Conservation (phyloP, 2,888 invertebrate genomes). For the Sesamia inferens region DNA sequence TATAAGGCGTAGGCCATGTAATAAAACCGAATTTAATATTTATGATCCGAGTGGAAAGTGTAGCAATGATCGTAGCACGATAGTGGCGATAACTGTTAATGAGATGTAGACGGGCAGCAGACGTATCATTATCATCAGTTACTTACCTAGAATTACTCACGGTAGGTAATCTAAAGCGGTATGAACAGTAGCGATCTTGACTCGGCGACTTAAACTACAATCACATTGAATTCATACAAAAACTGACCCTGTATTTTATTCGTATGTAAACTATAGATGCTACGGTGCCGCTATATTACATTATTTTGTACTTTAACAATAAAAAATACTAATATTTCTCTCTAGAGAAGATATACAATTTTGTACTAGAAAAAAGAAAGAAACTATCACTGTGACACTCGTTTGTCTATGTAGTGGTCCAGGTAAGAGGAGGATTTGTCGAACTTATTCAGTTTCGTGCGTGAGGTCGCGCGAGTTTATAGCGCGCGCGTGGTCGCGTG, state of each 20-base stretch:
- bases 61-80: constrained; percentile 63
- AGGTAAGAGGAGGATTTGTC: constrained; percentile 89
- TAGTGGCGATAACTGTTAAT: constrained; percentile 59
- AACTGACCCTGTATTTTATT: constrained; percentile 90
- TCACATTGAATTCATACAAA: constrained; percentile 90
- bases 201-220: constrained; percentile 88
- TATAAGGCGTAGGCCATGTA: constrained; percentile 55
- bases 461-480: constrained; percentile 78
- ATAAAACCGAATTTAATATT: constrained; percentile 62
- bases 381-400: constrained; percentile 77
- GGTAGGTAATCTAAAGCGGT: constrained; percentile 83
- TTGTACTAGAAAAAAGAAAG: constrained; percentile 84
- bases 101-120: constrained; percentile 58
- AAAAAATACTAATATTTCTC: constrained; percentile 83
- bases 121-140: constrained; percentile 68
- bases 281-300: constrained; percentile 86
- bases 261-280: constrained; percentile 86
- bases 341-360: constrained; percentile 86
- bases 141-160: constrained; percentile 86
- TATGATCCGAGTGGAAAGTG: constrained; percentile 60
- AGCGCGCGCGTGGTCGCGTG: constrained; percentile 75
- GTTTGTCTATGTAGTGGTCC: constrained; percentile 89
- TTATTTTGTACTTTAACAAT: constrained; percentile 88
- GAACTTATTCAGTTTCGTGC: constrained; percentile 90
- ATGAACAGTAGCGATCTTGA: constrained; percentile 84